Conservation (phyloP, 2,113 vertebrate species). For the Arizona elegans region DNA sequence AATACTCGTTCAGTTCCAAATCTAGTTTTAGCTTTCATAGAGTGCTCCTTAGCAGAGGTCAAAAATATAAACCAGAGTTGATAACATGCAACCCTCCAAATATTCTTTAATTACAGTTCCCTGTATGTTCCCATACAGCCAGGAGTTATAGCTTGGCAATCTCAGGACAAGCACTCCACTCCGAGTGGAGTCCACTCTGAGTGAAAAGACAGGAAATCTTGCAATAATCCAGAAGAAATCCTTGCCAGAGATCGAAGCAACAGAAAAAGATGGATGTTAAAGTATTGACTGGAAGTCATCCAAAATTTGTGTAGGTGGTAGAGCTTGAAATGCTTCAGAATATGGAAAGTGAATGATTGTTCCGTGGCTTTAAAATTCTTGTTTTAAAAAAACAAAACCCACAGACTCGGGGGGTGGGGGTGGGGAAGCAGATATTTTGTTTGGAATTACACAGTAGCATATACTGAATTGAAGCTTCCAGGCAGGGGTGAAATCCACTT, state of each 20-base stretch:
- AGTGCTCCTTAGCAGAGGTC: background rate
- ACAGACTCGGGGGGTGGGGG: accelerated
- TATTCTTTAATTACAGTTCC: background rate
- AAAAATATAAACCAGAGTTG: background rate
- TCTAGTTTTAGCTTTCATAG: background rate
- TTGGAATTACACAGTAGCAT: background rate
- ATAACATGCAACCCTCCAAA: background rate
- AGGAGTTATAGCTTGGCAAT: background rate
- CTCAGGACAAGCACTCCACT: background rate
- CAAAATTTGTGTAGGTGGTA: background rate
- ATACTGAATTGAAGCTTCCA: slow-evolving; percentile 20
- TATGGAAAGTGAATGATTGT: background rate
- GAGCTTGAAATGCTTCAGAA: background rate
- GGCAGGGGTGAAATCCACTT: background rate
- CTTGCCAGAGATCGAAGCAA: background rate
- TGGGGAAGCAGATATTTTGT: background rate
- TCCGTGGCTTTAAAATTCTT: background rate
- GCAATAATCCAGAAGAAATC: background rate
- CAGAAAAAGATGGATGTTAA: background rate
- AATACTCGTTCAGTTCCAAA: background rate
- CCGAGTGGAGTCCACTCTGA: background rate
- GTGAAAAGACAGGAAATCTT: background rate
- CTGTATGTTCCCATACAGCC: background rate
- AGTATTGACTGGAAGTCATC: background rate
- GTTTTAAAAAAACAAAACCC: background rate